Conservation (phyloP, 1,140 invertebrate species). For the Ridgeia piscesae region DNA sequence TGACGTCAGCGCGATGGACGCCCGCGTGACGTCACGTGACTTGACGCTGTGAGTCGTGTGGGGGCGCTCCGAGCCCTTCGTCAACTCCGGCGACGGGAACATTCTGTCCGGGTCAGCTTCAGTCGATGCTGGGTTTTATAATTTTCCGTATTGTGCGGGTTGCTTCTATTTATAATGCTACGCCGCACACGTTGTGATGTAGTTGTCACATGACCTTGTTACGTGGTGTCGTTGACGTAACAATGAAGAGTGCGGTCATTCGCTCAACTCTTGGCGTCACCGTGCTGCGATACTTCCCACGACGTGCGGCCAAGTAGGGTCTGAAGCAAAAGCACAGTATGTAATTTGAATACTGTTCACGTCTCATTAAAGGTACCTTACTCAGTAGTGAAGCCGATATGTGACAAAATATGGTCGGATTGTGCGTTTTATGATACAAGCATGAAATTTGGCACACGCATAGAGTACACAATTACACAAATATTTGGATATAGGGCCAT, state of each 20-base stretch:
- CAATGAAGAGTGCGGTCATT: neutral
- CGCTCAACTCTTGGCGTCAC: too few species aligned
- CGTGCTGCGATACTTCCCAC: neutral
- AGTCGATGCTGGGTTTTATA: neutral
- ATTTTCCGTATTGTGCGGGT: neutral
- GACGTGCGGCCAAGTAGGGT: neutral
- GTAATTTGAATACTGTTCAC: neutral
- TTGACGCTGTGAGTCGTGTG: neutral
- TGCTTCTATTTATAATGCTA: neutral
- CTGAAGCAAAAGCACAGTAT: neutral
- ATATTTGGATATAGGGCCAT: too few species aligned
- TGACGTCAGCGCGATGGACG: constrained; percentile 1
- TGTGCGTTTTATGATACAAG: too few species aligned
- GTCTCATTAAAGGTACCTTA: too few species aligned
- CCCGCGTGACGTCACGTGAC: neutral
- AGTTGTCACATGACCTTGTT: neutral
- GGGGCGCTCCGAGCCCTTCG: neutral
- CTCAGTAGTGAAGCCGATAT: too few species aligned
- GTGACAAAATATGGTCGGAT: too few species aligned
- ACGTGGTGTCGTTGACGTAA: neutral
- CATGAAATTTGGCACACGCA: too few species aligned
- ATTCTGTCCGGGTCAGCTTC: neutral
- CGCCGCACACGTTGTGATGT: neutral
- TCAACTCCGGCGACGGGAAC: neutral
- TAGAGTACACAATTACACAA: too few species aligned